phyloP scores from a whole-genome alignment of 2,888 invertebrate genomes.

The Nowickia ferox region DNA sequence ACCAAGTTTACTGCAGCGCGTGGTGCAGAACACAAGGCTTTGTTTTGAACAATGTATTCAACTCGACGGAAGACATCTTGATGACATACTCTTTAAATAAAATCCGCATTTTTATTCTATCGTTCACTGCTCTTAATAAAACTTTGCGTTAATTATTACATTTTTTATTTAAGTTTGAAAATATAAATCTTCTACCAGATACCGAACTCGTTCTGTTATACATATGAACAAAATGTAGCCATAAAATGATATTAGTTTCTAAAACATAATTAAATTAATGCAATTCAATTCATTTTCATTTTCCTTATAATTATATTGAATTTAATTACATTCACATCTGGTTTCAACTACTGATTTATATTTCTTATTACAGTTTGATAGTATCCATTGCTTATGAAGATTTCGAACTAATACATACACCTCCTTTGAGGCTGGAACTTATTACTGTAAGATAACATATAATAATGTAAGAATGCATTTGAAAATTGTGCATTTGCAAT shows the following conservation, averaged over 20 bases:
- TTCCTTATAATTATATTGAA: slow-evolving; percentile 50
- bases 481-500: background rate
- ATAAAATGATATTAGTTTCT: slow-evolving; percentile 29
- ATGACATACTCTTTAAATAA: no score
- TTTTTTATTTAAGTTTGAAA: no score
- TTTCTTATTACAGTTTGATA: slow-evolving; percentile 47
- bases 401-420: background rate
- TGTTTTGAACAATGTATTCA: no score
- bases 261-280: slow-evolving; percentile 63
- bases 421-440: background rate
- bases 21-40: no score
- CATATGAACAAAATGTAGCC: background rate
- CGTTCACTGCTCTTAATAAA: no score
- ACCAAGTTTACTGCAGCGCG: no score
- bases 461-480: background rate
- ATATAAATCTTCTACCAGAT: no score
- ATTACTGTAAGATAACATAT: slow-evolving; percentile 9
- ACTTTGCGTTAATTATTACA: no score
- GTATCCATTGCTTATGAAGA: slow-evolving; percentile 26
- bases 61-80: no score
- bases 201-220: no score
- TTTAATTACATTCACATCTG: slow-evolving; percentile 68
- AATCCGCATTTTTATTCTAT: no score
- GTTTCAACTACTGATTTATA: slow-evolving; percentile 51
- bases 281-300: slow-evolving; percentile 55